Evolutionary conservation across 1,140 invertebrate genomes (phyloP).

Genomic region (Meloidogyne floridensis): DNA sequence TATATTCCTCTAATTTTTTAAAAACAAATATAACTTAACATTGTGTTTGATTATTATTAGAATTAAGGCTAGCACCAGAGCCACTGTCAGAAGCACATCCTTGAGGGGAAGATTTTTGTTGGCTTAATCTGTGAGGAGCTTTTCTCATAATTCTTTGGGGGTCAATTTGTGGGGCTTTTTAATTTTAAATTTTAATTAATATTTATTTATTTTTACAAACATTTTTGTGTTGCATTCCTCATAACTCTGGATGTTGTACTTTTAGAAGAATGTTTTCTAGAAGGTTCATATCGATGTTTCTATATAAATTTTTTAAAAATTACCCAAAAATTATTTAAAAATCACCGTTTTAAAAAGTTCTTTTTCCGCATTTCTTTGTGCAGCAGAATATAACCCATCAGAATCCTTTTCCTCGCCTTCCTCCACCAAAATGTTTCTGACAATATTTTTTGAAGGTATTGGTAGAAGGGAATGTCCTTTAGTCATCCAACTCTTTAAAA

Average conservation of each 20-base stretch:
- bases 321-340: background rate
- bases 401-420: constrained; percentile 18
- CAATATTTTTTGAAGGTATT: constrained; percentile 1
- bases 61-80: background rate
- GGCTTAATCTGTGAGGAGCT: constrained; percentile 21
- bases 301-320: background rate
- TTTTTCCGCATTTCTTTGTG: constrained; percentile 30
- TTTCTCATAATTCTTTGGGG: constrained; percentile 24
- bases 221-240: constrained; percentile 10
- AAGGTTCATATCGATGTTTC: constrained; percentile 18
- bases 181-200: background rate
- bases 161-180: constrained; percentile 3
- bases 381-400: constrained; percentile 25
- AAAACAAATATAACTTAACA: background rate
- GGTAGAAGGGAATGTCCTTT: constrained; percentile 12
- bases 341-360: constrained; percentile 26
- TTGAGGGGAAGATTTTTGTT: constrained; percentile 8
- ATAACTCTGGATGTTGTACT: constrained; percentile 24
- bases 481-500: constrained; percentile 24
- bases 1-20: no score
- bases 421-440: background rate
- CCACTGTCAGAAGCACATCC: constrained; percentile 18
- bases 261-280: background rate
- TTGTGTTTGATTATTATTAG: constrained; percentile 7
- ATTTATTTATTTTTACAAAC: background rate